A percentile compares a stretch with the other conserved stretches of the same genome.
phyloP scores from a whole-genome alignment of 2,113 vertebrate genomes.

The Puntigrus tetrazona region DNA sequence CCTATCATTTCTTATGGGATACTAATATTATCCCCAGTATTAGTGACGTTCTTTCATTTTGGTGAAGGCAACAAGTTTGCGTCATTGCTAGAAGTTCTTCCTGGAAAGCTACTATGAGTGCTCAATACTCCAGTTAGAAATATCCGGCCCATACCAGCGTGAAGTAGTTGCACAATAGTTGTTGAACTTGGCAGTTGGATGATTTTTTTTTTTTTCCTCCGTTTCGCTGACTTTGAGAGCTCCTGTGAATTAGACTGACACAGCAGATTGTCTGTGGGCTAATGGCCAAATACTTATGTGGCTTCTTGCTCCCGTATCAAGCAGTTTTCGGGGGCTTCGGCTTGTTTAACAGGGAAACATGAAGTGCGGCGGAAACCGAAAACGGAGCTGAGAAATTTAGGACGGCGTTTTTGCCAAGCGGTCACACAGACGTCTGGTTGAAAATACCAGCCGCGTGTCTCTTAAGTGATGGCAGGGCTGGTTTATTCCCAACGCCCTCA shows the following conservation, averaged over 20 bases:
- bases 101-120: conserved; percentile 2
- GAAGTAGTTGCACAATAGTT: conserved; percentile 20
- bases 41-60: neutral
- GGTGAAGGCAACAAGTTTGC: neutral
- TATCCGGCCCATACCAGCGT: neutral
- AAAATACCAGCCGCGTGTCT: neutral
- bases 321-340: neutral
- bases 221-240: conserved; percentile 20
- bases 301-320: neutral
- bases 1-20: neutral
- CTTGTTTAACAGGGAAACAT: neutral
- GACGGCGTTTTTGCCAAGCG: neutral
- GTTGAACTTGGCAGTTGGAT: neutral
- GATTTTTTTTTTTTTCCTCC: neutral
- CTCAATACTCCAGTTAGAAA: neutral
- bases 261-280: neutral
- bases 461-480: neutral
- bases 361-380: neutral
- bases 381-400: neutral
- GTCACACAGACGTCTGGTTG: neutral
- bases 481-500: conserved; percentile 31
- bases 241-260: conserved; percentile 9
- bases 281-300: conserved; percentile 6
- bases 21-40: neutral
- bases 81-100: conserved; percentile 14